Evolutionary conservation across 2,797 vertebrate species (phyloP), one percentile per base, ranked within the genome.

Genomic region (Catharus ustulatus): DNA sequence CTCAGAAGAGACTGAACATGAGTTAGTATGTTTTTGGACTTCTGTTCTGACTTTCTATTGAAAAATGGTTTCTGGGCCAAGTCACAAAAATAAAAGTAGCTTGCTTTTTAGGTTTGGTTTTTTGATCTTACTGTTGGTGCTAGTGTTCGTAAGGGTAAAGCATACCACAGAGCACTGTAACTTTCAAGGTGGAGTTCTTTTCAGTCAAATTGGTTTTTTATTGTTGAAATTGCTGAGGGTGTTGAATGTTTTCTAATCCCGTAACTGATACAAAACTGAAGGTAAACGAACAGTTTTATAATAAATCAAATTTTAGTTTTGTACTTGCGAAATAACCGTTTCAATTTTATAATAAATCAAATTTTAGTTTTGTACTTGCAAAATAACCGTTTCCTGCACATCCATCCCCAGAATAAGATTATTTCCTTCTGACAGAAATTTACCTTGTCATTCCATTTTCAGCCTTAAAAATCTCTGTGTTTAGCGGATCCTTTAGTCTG

Each of bases 361-460:
- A 71, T 75, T 71, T 75, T 69, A 36, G 15, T 74, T 85, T 84
- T 58, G 13, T 61, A 32, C 52, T 83, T 85, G 18, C 7, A 78
- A 71, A 86, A 49, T 57, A 91, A 74, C 40, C 54, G 16, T 85
- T 94, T 84, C 78, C 6, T 68, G 68, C 29, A 8, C 20, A 24
- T 23, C 18, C 23, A 82, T 45, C 30, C 54, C 55, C 26, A 78
- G 73, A 92, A 48, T 66, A 54, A 57, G 52, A 49, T 34, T 74
- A 42, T 78, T 76, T 82, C 29, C 59, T 66, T 92, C 64, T 87
- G 72, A 34, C 61, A 84, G 46, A 81, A 84, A 89, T 83, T 30
- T 40, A 93, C 61, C 82, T 82, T 40, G 30, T 79, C 55, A 26
- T 91, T 93, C 34, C 34, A 45, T 91, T 94, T 94, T 83, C 54